Base-by-base conservation (phyloP, 2,113 vertebrate genomes). In the Bombycilla garrulus region DNA sequence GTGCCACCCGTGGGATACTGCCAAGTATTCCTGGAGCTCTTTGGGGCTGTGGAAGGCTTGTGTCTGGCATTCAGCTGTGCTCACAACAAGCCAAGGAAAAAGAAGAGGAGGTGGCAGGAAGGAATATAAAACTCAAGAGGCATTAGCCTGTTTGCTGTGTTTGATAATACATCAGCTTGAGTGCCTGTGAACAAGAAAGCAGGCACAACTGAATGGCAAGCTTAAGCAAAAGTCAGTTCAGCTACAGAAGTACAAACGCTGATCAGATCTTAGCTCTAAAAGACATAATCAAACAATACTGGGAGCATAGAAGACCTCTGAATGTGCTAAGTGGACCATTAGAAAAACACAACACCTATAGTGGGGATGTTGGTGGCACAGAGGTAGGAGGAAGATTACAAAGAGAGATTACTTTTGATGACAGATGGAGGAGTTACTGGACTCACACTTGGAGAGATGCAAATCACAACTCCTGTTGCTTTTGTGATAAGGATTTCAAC, bases 111-210 rank as follows among this genome's bases (percentile, higher is more conserved):
- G 76, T 62, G 84, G 66, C 95, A 96, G 95, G 96, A 94, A 94
- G 90, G 87, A 95, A 60, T 62, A 79, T 16, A 88, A 80, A 83
- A 47, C 65, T 94, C 73, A 77, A 97, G 96, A 96, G 89, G 83
- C 88, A 96, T 96, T 92, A 96, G 73, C 13, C 65, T 95, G 83
- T 91, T 94, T 88, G 79, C 91, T 61, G 60, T 96, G 86, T 96
- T 95, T 96, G 86, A 65, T 86, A 33, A 94, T 69, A 57, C 26
- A 1, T 88, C 86, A 93, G 93, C 92, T 96, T 95, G 96, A 96
- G 93, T 91, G 91, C 64, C 86, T 70, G 78, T 6, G 89, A 96
- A 95, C 93, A 95, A 90, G 94, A 19, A 89, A 50, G 53, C 10
- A 5, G 92, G 65, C 12, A 10, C 60, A 51, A 72, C 44, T 96